phyloP scores from a whole-genome alignment of 2,888 invertebrate species.

The Lasioglossum lativentre region DNA sequence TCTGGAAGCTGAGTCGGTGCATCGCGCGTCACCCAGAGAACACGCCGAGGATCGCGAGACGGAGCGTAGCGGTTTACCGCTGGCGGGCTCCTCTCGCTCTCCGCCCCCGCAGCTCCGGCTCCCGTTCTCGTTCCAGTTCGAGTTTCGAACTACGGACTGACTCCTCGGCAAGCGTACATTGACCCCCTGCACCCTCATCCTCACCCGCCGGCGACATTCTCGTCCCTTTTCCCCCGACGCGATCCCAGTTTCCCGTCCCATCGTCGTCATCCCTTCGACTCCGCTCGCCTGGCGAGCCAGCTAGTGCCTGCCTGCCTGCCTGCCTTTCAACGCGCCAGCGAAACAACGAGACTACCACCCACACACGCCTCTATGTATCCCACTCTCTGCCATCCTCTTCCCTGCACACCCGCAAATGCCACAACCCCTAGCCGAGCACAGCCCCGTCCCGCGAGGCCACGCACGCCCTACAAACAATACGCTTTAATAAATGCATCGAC shows the following conservation, averaged over 20 bases:
- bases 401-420: background rate
- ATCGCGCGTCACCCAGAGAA: slow-evolving; percentile 15
- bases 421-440: background rate
- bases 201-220: slow-evolving; percentile 46
- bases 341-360: slow-evolving; percentile 10
- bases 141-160: slow-evolving; percentile 47
- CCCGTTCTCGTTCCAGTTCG: slow-evolving; percentile 31
- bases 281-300: background rate
- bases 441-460: background rate
- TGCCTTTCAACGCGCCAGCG: slow-evolving; percentile 36
- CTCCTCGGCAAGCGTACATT: slow-evolving; percentile 55
- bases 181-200: slow-evolving; percentile 55
- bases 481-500: slow-evolving; percentile 44
- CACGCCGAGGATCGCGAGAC: slow-evolving; percentile 30
- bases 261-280: slow-evolving; percentile 39
- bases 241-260: slow-evolving; percentile 36
- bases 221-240: slow-evolving; percentile 34
- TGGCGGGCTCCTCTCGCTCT: slow-evolving; percentile 4
- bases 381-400: background rate
- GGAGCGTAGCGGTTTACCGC: slow-evolving; percentile 39
- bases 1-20: slow-evolving; percentile 45
- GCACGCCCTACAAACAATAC: slow-evolving; percentile 30
- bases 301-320: slow-evolving; percentile 32
- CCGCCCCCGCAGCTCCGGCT: background rate
- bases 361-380: background rate